These are phyloP conservation scores for Centroberyx gerrardi DNA, from an alignment of 2,797 vertebrate genomes.

Conservation along the genomic window DNA sequence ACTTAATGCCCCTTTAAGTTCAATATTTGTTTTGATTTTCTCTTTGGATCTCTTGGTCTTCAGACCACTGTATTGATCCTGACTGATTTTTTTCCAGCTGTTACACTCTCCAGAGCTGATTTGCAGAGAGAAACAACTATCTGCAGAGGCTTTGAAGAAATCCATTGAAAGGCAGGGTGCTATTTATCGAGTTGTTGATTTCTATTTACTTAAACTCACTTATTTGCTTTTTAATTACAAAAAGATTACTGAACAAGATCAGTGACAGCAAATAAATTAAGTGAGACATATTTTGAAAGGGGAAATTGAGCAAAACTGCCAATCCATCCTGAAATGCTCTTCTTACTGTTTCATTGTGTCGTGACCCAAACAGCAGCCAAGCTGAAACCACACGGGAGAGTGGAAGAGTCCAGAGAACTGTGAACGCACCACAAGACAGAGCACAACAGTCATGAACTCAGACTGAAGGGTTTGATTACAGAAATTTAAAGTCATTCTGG, in stretches of 20 bases:
- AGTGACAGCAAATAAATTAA: slow-evolving; percentile 75
- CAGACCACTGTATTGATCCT: slow-evolving; percentile 27
- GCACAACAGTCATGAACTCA: slow-evolving; percentile 40
- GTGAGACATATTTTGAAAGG: slow-evolving; percentile 61
- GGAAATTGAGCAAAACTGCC: slow-evolving; percentile 64
- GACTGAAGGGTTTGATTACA: slow-evolving; percentile 57
- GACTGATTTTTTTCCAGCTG: slow-evolving; percentile 37
- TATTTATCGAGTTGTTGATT: slow-evolving; percentile 77
- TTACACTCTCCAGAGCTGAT: slow-evolving; percentile 8
- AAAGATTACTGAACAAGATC: slow-evolving; percentile 78
- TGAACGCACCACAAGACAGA: slow-evolving; percentile 36
- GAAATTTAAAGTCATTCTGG: slow-evolving; percentile 47
- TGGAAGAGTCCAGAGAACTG: slow-evolving; percentile 26
- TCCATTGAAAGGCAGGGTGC: slow-evolving; percentile 39
- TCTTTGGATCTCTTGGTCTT: slow-evolving; percentile 27
- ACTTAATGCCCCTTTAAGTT: background rate
- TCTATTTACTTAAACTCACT: slow-evolving; percentile 79
- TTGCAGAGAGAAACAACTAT: slow-evolving; percentile 26
- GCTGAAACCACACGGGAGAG: slow-evolving; percentile 47
- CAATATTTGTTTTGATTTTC: slow-evolving; percentile 10
- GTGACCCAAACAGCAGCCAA: slow-evolving; percentile 51
- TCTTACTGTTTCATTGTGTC: slow-evolving; percentile 54
- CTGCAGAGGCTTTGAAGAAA: slow-evolving; percentile 34
- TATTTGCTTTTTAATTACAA: slow-evolving; percentile 80
- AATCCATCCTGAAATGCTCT: slow-evolving; percentile 59